Evolutionary conservation across 2,113 vertebrate species (phyloP).

Genomic region (Spizaetus ornatus): DNA sequence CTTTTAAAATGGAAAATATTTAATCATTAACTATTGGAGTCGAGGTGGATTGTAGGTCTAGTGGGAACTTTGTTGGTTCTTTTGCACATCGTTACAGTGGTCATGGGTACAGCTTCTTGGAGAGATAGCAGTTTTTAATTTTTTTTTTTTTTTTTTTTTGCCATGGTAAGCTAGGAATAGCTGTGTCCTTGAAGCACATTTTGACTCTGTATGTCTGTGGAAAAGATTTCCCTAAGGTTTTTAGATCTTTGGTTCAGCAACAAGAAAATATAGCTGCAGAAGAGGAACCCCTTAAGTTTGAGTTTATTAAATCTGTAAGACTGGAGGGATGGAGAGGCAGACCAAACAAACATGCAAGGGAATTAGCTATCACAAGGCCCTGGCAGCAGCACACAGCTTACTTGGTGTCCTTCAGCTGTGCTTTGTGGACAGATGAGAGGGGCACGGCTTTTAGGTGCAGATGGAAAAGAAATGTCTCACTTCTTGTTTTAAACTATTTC

Average conservation of each 20-base stretch:
- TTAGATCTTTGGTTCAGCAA: background rate
- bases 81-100: background rate
- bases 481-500: background rate
- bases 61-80: background rate
- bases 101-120: background rate
- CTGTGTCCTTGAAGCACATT: background rate
- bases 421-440: background rate
- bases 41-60: background rate
- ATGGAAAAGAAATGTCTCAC: background rate
- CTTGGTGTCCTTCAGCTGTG: background rate
- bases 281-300: background rate
- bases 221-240: background rate
- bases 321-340: background rate
- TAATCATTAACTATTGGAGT: background rate
- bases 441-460: fast-evolving
- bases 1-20: background rate
- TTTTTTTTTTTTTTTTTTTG: too few species aligned
- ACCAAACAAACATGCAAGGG: background rate
- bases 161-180: background rate
- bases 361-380: background rate
- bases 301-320: background rate
- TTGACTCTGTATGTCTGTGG: background rate
- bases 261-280: background rate
- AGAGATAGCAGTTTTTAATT: background rate
- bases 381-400: background rate